Conservation (phyloP, 2,113 vertebrate species). For the Scomber scombrus region DNA sequence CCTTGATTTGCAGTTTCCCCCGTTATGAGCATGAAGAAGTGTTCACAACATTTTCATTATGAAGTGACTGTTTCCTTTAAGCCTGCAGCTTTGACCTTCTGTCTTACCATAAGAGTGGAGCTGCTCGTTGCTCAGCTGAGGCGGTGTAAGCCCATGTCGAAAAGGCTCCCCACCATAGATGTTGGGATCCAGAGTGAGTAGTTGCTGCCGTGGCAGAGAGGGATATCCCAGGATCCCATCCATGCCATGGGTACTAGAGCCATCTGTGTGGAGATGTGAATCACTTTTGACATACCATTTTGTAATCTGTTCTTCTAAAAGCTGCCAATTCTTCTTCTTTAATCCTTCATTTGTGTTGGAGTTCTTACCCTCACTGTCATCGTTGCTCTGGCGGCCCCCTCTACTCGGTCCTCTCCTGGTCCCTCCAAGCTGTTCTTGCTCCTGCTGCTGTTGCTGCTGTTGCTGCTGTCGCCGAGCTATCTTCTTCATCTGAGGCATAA, state of each 20-base stretch:
- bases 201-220: constrained; percentile 88
- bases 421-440: constrained; percentile 87
- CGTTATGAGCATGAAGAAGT: neutral
- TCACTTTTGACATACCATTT: constrained; percentile 11
- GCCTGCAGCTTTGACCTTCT: neutral
- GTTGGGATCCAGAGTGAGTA: constrained; percentile 89
- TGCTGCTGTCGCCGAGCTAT: constrained; percentile 92
- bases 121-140: constrained; percentile 89
- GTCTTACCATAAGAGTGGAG: constrained; percentile 90
- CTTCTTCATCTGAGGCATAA: constrained; percentile 90
- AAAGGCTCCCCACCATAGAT: constrained; percentile 89
- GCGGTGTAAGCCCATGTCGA: constrained; percentile 90
- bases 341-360: neutral
- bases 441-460: constrained; percentile 91
- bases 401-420: constrained; percentile 85
- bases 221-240: constrained; percentile 90
- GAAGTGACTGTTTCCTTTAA: neutral
- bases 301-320: neutral
- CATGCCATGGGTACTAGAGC: constrained; percentile 88
- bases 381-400: constrained; percentile 89
- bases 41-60: neutral
- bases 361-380: constrained; percentile 90
- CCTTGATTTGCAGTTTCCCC: neutral
- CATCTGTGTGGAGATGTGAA: constrained; percentile 79
- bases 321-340: neutral